Conservation (phyloP, 30 jellyfish, hydroid and myxozoan genomes). For the Chironex yamaguchii region DNA sequence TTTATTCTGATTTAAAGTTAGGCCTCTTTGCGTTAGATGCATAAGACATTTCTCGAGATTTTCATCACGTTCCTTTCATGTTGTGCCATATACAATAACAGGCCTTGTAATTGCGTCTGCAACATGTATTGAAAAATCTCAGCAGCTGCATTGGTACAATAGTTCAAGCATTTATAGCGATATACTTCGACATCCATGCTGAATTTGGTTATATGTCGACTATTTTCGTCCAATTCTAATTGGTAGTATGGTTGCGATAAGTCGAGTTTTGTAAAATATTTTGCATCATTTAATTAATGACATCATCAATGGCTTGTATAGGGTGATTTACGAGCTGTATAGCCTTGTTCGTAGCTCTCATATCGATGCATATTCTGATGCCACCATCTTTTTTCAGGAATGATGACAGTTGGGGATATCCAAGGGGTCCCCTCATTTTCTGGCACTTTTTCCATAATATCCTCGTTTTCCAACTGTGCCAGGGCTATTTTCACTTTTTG, state of each 20-base stretch:
- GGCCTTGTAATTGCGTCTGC: constrained; percentile 23
- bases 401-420: constrained; percentile 24
- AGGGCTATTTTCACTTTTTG: constrained; percentile 38
- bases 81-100: constrained; percentile 27
- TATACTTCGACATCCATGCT: constrained; percentile 16
- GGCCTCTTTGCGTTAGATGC: constrained; percentile 18
- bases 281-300: constrained; percentile 35
- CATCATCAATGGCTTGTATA: constrained; percentile 60
- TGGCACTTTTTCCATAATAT: constrained; percentile 3
- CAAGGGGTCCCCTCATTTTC: constrained; percentile 37
- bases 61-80: constrained; percentile 44
- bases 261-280: constrained; percentile 52
- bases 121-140: constrained; percentile 42
- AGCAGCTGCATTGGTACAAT: constrained; percentile 56
- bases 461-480: constrained; percentile 17
- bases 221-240: constrained; percentile 6
- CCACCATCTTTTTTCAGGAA: constrained; percentile 14
- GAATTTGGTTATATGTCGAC: constrained; percentile 38
- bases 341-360: constrained; percentile 61
- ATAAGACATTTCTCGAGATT: constrained; percentile 24
- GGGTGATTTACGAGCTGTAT: constrained; percentile 51
- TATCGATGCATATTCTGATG: constrained; percentile 53
- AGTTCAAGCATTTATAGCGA: constrained; percentile 26
- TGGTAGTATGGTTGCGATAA: constrained; percentile 32
- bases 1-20: constrained; percentile 28